A percentile compares a stretch with the other conserved stretches of the same genome.
Conservation (phyloP, 2,888 invertebrate genomes). For the Drosophila testacea region DNA sequence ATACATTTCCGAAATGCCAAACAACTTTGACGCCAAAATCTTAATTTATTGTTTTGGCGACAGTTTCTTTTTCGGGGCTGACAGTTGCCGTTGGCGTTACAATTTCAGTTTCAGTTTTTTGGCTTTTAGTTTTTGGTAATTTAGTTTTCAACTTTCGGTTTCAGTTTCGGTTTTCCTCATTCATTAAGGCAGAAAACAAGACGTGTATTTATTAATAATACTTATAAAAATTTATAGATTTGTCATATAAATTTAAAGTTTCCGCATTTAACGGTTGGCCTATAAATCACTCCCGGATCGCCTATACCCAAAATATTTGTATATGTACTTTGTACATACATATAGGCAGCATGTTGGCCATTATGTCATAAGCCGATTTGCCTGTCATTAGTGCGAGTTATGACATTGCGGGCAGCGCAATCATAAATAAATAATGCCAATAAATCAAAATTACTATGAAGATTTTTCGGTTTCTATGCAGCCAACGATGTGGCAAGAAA, state of each 20-base stretch:
- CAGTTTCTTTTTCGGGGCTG: constrained; percentile 25
- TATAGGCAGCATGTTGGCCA: constrained; percentile 32
- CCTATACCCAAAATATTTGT: neutral
- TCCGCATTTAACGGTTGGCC: constrained; percentile 59
- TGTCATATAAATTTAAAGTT: constrained; percentile 61
- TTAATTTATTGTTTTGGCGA: constrained; percentile 35
- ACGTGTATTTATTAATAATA: constrained; percentile 52
- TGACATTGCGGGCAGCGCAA: constrained; percentile 44
- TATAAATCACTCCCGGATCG: constrained; percentile 61
- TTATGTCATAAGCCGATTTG: constrained; percentile 78
- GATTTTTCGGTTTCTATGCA: constrained; percentile 28
- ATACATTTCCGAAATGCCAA: constrained; percentile 27
- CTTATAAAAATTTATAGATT: constrained; percentile 57
- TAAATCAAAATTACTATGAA: constrained; percentile 70
- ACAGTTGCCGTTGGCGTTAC: constrained; percentile 21
- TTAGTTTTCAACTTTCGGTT: constrained; percentile 20
- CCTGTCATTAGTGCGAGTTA: constrained; percentile 67
- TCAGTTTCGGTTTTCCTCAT: constrained; percentile 39
- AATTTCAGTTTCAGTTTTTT: constrained; percentile 8
- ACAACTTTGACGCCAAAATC: constrained; percentile 43
- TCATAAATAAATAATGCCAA: constrained; percentile 66
- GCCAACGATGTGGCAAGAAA: constrained; percentile 20
- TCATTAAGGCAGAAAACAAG: constrained; percentile 44
- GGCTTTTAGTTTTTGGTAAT: constrained; percentile 12
- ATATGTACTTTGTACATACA: constrained; percentile 7